A percentile compares a stretch with the other conserved stretches of the same genome.
These are phyloP conservation scores for Tipula confusa DNA, from an alignment of 2,888 invertebrate species.

Conservation along the genomic window DNA sequence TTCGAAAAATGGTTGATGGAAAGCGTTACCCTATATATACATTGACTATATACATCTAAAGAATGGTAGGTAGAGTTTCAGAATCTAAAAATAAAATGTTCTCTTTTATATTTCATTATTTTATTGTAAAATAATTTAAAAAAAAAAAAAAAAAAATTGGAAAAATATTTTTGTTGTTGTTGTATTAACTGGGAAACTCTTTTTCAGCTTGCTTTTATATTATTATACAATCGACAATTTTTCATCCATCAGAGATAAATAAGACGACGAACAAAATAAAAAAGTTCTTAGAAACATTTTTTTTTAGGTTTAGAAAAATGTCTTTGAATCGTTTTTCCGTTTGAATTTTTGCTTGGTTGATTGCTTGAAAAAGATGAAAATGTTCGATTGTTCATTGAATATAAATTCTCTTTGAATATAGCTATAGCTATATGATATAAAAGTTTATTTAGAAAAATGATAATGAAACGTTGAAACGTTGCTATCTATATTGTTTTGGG, in stretches of 20 bases:
- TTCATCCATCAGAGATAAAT: not conserved
- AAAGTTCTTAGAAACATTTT: not conserved
- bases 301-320: constrained; percentile 15
- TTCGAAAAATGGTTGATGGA: too few species aligned
- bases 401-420: too few species aligned
- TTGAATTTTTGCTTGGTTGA: not conserved
- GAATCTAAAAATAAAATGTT: not conserved
- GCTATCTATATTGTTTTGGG: too few species aligned
- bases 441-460: too few species aligned
- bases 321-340: constrained; percentile 3
- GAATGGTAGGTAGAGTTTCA: not conserved
- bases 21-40: too few species aligned
- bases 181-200: not conserved
- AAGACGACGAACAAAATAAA: not conserved
- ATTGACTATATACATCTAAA: not conserved
- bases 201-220: not conserved
- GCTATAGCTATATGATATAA: too few species aligned
- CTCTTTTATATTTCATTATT: not conserved
- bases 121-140: not conserved
- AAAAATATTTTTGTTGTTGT: not conserved
- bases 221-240: not conserved
- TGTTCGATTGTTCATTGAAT: not conserved
- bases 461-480: too few species aligned
- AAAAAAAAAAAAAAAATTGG: not conserved
- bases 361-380: not conserved